These are phyloP conservation scores for Andrena dorsata DNA, from an alignment of 2,888 invertebrate genomes.

Conservation along the genomic window DNA sequence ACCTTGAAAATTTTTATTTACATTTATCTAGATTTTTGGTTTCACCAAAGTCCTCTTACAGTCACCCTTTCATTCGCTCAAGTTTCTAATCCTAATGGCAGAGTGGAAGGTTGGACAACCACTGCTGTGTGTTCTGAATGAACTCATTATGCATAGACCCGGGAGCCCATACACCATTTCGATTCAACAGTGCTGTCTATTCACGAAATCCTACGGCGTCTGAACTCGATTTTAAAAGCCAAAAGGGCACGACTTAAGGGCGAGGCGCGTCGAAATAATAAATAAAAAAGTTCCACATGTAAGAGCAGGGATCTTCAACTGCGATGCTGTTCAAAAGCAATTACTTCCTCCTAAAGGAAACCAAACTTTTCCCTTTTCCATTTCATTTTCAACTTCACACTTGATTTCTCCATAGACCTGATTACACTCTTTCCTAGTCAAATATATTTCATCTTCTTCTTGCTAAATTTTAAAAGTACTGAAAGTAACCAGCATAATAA, in stretches of 20 bases:
- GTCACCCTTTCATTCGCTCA: too few species aligned
- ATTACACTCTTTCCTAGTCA: too few species aligned
- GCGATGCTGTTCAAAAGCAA: neutral
- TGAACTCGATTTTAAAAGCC: constrained; percentile 44
- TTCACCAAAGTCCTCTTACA: neutral
- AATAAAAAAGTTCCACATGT: constrained; percentile 32
- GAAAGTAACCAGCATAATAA: too few species aligned
- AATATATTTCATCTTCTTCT: too few species aligned
- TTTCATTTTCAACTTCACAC: too few species aligned
- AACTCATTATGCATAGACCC: constrained; percentile 78
- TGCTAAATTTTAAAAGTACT: too few species aligned
- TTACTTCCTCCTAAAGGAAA: neutral
- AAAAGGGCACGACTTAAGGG: constrained; percentile 58
- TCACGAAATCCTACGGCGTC: constrained; percentile 71
- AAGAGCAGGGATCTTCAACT: constrained; percentile 16
- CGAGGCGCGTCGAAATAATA: constrained; percentile 53
- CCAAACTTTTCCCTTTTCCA: too few species aligned
- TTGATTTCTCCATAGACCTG: too few species aligned
- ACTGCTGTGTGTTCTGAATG: constrained; percentile 75
- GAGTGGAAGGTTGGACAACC: constrained; percentile 57
- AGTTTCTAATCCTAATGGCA: constrained; percentile 6
- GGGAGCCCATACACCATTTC: constrained; percentile 73
- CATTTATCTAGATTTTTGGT: neutral
- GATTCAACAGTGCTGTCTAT: constrained; percentile 79
- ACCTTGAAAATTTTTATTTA: neutral